Conservation (phyloP, 1,140 invertebrate species). For the Trachymyrmex cornetzi region DNA sequence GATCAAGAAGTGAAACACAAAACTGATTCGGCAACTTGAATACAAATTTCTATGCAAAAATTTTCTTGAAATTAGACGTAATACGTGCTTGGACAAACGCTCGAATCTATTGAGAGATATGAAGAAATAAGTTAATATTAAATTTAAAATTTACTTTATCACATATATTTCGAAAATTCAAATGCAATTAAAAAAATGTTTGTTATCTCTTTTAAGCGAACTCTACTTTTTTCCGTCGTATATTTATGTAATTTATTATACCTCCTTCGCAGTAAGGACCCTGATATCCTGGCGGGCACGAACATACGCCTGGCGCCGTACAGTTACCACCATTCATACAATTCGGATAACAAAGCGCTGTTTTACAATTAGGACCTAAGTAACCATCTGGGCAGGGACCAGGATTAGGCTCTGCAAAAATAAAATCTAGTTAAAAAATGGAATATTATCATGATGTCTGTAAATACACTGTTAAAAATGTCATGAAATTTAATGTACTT, state of each 20-base stretch:
- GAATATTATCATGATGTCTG: background rate
- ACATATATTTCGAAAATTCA: background rate
- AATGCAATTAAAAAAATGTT: background rate
- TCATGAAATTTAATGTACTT: no score
- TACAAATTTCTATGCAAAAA: background rate
- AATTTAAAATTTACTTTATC: background rate
- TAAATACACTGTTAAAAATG: no score
- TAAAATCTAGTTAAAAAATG: slow-evolving; percentile 60
- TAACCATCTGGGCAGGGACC: slow-evolving; percentile 96
- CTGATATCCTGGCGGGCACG: slow-evolving; percentile 95
- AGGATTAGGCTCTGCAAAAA: slow-evolving; percentile 92
- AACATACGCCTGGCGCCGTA: slow-evolving; percentile 94
- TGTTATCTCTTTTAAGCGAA: background rate
- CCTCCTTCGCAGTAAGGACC: slow-evolving; percentile 96
- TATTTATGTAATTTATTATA: slow-evolving; percentile 60
- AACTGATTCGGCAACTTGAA: background rate
- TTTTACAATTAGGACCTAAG: slow-evolving; percentile 94
- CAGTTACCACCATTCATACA: slow-evolving; percentile 97
- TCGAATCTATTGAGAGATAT: background rate
- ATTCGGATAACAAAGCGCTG: slow-evolving; percentile 96
- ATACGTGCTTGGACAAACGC: background rate
- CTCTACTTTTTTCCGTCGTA: background rate
- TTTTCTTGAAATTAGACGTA: background rate
- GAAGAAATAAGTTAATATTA: background rate
- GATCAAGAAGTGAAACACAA: background rate